Conservation (phyloP, 1,140 invertebrate genomes). For the Lepidurus packardi region DNA sequence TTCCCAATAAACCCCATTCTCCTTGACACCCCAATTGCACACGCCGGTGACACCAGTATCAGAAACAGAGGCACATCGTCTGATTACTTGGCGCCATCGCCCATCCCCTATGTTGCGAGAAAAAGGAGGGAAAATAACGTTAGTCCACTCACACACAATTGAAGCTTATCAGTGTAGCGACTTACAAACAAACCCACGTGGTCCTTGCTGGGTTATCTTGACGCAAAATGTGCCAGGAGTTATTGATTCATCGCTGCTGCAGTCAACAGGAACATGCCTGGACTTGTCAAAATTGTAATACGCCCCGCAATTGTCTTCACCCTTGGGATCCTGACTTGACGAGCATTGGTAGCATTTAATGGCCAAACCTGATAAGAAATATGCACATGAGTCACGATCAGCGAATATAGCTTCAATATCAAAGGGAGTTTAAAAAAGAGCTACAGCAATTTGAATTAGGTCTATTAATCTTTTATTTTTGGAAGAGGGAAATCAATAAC, state of each 20-base stretch:
- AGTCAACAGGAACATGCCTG: conserved; percentile 76
- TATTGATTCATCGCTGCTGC: conserved; percentile 78
- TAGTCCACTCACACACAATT: background rate
- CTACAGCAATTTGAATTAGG: background rate
- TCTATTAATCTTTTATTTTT: background rate
- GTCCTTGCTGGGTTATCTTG: conserved; percentile 80
- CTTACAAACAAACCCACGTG: conserved; percentile 77
- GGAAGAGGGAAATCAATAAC: conserved; percentile 2
- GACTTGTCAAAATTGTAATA: conserved; percentile 73
- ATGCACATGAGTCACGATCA: background rate
- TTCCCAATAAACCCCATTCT: conserved; percentile 90
- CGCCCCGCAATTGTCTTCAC: conserved; percentile 76
- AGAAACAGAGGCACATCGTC: conserved; percentile 80
- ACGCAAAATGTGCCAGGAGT: conserved; percentile 91
- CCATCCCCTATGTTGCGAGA: conserved; percentile 66
- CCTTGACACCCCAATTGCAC: conserved; percentile 88
- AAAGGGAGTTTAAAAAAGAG: background rate
- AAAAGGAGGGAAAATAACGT: background rate
- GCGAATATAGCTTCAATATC: background rate
- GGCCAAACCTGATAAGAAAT: conserved; percentile 49
- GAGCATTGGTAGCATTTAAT: conserved; percentile 85
- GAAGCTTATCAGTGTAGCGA: conserved; percentile 29
- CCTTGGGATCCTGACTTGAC: conserved; percentile 65
- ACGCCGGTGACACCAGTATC: conserved; percentile 84
- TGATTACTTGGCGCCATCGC: conserved; percentile 82